Base-by-base conservation (phyloP, 2,113 vertebrate species). In the Oenanthe oenanthe region DNA sequence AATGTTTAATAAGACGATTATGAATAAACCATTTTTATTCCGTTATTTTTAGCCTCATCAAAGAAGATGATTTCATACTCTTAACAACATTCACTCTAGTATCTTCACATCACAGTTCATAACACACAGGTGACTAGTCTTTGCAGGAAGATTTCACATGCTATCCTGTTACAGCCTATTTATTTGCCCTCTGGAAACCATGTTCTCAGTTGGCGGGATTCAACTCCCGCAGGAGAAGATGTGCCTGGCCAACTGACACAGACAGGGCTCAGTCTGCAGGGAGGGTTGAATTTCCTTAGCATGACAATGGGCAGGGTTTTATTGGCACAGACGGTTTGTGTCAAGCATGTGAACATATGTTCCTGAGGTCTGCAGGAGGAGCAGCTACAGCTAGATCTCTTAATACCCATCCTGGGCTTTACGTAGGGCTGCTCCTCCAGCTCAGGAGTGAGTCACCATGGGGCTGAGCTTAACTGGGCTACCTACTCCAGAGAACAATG, bases 331-430 rank as follows among this genome's bases (percentile, higher is more conserved):
- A 60, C 57, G 21, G 47, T 92, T 94, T 90, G 91, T 95, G 77
- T 96, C 95, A 96, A 95, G 89, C 57, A 86, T 87, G 68, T 57
- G 87, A 95, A 96, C 91, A 95, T 60, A 43, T 92, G 91, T 93
- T 97, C 73, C 36, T 79, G 80, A 65, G 77, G 80, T 92, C 73
- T 94, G 70, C 74, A 92, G 94, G 94, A 93, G 80, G 80, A 95
- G 80, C 53, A 91, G 34, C 54, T 75, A 31, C 58, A 91, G 74
- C 85, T 82, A 91, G 74, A 87, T 82, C 70, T 92, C 62, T 94
- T 91, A 94, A 81, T 65, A 93, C 45, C 22, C 50, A 79, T n/a
- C 58, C n/a, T 65, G 73, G 53, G 42, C 89, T 95, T 91, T 94
- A 58, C 0, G 2, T 29, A 17, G 74, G 38, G 12, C 36, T 61